phyloP scores from a whole-genome alignment of 2,888 invertebrate species.

The Caenorhabditis imperialis region DNA sequence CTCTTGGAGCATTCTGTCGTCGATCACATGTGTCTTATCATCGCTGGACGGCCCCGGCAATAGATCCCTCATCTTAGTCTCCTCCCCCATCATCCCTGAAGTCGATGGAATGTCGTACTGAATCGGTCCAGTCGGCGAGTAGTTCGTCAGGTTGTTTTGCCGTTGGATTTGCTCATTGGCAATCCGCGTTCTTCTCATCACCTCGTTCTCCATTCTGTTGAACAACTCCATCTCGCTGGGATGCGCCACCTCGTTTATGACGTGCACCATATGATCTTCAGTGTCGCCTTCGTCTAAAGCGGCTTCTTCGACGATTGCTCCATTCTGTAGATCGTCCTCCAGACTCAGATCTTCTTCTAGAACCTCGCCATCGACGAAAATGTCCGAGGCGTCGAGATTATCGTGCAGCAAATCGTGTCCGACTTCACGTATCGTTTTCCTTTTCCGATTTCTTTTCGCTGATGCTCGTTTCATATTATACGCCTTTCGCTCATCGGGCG shows the following conservation, averaged over 20 bases:
- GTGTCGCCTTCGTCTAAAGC: too few relatives aligned
- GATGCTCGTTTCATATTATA: constrained; percentile 42
- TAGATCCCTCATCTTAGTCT: too few relatives aligned
- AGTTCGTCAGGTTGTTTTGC: not conserved
- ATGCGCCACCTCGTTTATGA: constrained; percentile 33
- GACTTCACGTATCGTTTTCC: not conserved
- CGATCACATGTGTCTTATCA: constrained; percentile 40
- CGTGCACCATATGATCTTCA: not conserved
- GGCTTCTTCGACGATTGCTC: too few relatives aligned
- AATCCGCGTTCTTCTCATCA: constrained; percentile 49
- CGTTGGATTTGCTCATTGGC: constrained; percentile 14
- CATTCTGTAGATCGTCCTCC: constrained; percentile 4
- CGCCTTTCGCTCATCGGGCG: constrained; percentile 58
- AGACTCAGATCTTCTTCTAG: not conserved
- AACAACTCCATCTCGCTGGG: constrained; percentile 10
- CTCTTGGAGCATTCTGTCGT: constrained; percentile 53
- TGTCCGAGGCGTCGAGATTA: not conserved
- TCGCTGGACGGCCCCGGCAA: not conserved
- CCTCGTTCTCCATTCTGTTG: constrained; percentile 59
- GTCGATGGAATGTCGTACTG: not conserved
- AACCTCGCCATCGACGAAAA: not conserved
- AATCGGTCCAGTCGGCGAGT: not conserved
- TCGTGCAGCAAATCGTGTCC: not conserved
- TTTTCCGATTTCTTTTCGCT: constrained; percentile 21
- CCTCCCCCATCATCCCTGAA: not conserved